A percentile compares a stretch with the other conserved stretches of the same genome.
Evolutionary conservation across 2,888 invertebrate species (phyloP).

Genomic region (Melanchra persicariae): DNA sequence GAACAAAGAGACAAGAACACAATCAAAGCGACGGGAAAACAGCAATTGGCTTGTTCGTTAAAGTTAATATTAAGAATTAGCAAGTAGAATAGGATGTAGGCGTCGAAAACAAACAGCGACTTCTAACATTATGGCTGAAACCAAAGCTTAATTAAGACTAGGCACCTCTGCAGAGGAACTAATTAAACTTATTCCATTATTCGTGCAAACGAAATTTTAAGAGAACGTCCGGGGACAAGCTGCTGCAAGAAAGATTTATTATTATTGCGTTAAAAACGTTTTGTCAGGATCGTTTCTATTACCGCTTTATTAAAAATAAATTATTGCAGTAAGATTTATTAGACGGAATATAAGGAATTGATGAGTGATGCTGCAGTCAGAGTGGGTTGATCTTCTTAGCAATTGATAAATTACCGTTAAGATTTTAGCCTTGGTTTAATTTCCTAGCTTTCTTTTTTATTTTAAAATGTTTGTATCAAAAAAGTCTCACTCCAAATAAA

Average conservation of each 20-base stretch:
- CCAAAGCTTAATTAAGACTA: conserved; percentile 87
- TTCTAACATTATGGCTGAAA: conserved; percentile 77
- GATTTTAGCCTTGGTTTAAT: not conserved
- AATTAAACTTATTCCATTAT: conserved; percentile 89
- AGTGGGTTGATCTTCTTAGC: not conserved
- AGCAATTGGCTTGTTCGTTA: conserved; percentile 32
- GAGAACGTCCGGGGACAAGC: conserved; percentile 77
- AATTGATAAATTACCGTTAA: not conserved
- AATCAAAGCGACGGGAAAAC: conserved; percentile 31
- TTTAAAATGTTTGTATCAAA: not conserved
- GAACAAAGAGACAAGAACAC: conserved; percentile 18
- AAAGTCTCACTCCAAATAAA: conserved; percentile 7
- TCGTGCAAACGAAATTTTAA: conserved; percentile 84
- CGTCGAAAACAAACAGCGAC: conserved; percentile 75
- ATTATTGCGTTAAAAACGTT: conserved; percentile 72
- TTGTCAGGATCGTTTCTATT: conserved; percentile 65
- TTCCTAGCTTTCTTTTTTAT: no score
- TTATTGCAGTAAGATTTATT: conserved; percentile 27
- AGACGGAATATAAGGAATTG: not conserved
- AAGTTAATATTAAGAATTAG: conserved; percentile 62
- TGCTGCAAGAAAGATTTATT: conserved; percentile 78
- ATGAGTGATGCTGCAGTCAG: not conserved
- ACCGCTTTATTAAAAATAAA: conserved; percentile 47
- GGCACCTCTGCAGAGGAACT: conserved; percentile 82
- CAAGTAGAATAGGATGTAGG: conserved; percentile 67